Evolutionary conservation across 2,888 invertebrate genomes (phyloP), one percentile per base, ranked within the genome.

Genomic region (Heliconius charithonia): DNA sequence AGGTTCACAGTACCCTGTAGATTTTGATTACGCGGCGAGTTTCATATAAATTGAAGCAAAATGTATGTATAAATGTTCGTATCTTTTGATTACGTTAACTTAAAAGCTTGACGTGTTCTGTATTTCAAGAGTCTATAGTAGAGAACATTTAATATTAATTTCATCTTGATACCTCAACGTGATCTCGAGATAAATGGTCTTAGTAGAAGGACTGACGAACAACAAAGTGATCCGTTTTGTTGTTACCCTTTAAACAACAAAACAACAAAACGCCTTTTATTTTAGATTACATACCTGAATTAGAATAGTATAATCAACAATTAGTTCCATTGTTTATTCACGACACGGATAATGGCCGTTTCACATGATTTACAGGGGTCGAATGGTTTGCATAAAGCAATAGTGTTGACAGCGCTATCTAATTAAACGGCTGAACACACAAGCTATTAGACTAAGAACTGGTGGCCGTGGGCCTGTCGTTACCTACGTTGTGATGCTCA

Each of bases 361-460:
- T 45, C 65, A 56, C 29, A 79, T 77, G 71, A 79, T 75, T 80
- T 79, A 80, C 79, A 74, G 79, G 70, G 80, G 79, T 79, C 74
- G 76, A 77, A 80, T 79, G 79, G 74, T 79, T 79, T 79, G 80
- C 74, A 79, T 79, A 75, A 71, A 76, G 79, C 79, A 75, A 77
- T 79, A 77, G 71, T 80, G 79, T 80, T 80, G 79, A 80, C 80
- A 79, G 66, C 74, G 69, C 63, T 56, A 76, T 76, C 79, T 80
- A 80, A 80, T 80, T 80, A 80, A 74, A 76, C 74, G 76, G 76
- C 79, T 73, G 70, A 70, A 79, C 69, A 73, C 75, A 69, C 78
- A 70, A 76, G 72, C 78, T 69, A 80, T 80, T 76, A 72, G 72
- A 59, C 59, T 72, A 72, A 72, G 72, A 72, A 72, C 72, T 72